These are phyloP conservation scores for Synergus gifuensis DNA, from an alignment of 2,888 invertebrate species.

Conservation along the genomic window DNA sequence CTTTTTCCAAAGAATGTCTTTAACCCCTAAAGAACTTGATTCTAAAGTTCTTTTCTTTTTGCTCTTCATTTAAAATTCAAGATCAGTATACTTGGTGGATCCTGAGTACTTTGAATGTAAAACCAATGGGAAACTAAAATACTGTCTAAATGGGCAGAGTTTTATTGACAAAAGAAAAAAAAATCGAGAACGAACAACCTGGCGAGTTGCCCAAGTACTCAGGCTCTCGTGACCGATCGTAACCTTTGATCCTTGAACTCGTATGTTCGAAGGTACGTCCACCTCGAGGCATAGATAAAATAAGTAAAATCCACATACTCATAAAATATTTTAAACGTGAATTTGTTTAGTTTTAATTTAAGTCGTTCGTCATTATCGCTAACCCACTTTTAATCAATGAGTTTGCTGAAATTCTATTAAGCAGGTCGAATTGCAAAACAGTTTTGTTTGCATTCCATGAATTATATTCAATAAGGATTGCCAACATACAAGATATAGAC, in stretches of 20 bases:
- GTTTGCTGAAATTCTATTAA: background rate
- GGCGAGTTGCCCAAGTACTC: slow-evolving; percentile 43
- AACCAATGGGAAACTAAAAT: background rate
- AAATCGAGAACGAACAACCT: background rate
- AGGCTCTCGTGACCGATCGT: slow-evolving; percentile 48
- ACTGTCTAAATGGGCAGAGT: background rate
- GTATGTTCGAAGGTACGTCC: slow-evolving; percentile 3
- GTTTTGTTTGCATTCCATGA: background rate
- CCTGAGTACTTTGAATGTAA: background rate
- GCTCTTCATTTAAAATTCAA: background rate
- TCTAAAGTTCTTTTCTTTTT: background rate
- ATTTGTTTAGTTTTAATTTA: background rate
- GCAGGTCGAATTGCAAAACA: background rate
- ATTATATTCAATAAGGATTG: background rate
- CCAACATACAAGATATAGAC: background rate
- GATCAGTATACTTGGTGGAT: background rate
- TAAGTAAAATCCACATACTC: background rate
- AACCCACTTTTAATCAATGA: background rate
- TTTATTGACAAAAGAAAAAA: slow-evolving; percentile 15
- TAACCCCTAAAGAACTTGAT: background rate
- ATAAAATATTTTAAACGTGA: background rate
- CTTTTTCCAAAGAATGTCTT: background rate
- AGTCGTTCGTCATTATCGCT: background rate
- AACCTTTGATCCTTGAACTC: slow-evolving; percentile 42
- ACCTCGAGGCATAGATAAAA: slow-evolving; percentile 35